Evolutionary conservation across 2,888 invertebrate genomes (phyloP).

Genomic region (Allacma fusca): DNA sequence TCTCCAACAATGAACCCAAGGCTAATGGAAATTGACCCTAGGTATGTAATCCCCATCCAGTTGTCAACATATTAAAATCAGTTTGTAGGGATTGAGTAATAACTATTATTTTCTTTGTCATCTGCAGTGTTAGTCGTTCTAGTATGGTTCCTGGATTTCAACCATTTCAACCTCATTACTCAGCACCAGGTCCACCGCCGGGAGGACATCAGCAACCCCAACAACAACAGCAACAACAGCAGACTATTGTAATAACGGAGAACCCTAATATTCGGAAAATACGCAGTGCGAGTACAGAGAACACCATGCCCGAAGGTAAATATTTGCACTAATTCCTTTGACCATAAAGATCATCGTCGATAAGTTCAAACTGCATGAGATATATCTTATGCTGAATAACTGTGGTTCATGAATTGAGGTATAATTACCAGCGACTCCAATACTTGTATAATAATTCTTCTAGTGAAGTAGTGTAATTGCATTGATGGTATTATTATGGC

Average conservation of each 20-base stretch:
- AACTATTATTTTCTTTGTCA: constrained; percentile 28
- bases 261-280: constrained; percentile 62
- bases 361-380: too few relatives aligned
- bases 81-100: background rate
- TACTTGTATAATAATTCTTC: too few relatives aligned
- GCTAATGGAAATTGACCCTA: constrained; percentile 60
- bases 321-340: too few relatives aligned
- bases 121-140: constrained; percentile 55
- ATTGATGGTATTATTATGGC: background rate
- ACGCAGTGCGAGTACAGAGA: constrained; percentile 61
- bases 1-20: constrained; percentile 60
- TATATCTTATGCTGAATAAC: too few relatives aligned
- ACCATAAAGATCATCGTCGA: too few relatives aligned
- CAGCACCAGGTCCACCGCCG: constrained; percentile 60
- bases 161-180: constrained; percentile 59
- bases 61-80: background rate
- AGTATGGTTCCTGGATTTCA: constrained; percentile 59
- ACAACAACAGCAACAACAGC: constrained; percentile 55
- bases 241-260: constrained; percentile 62
- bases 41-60: constrained; percentile 42
- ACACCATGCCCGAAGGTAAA: constrained; percentile 62
- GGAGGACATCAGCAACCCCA: constrained; percentile 65
- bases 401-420: too few relatives aligned
- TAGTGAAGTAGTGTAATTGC: too few relatives aligned
- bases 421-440: too few relatives aligned